Evolutionary conservation across 2,888 invertebrate genomes (phyloP), one percentile per base, ranked within the genome.

Genomic region (Mantis religiosa): DNA sequence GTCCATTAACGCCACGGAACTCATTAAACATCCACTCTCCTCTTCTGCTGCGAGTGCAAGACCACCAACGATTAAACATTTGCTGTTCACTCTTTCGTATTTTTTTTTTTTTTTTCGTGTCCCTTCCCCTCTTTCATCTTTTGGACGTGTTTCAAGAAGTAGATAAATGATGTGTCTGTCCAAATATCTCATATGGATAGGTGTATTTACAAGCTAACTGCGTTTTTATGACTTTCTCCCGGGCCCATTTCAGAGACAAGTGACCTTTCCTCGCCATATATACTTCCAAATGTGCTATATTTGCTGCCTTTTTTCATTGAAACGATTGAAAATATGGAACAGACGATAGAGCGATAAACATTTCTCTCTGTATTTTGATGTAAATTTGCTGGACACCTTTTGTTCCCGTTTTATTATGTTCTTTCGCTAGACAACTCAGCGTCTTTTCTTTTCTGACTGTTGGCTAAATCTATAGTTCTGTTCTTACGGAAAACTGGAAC

Each of bases 61-160:
- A 87, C 87, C 87, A 87, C 87, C 87, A 87, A 87, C 87, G 87
- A 87, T 87, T 82, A 82, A 81, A 71, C 54, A 71, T 71, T 71
- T 71, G 54, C 54, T 71, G 54, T 71, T 71, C 54, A 20, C 54
- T 71, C 54, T 71, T 25, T 71, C 25, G 15, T 71, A 20, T 71
- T 71, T 20, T n/a, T n/a, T n/a, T n/a, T n/a, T n/a, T n/a, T n/a
- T n/a, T n/a, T 71, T 71, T 71, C 28, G 20, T 15, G 28, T 54
- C 25, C 12, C 41, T 34, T 30, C 34, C 7, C 27, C 84, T 9
- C n/a, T 25, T 47, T 84, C 20, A 47, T 27, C 12, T 41, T 84
- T 41, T 84, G 84, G 84, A 41, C 84, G 84, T 12, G 41, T 84
- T 25, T 41, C 84, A 84, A 84, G 34, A 34, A 41, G 84, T 25